Evolutionary conservation across 1,140 invertebrate species (phyloP).

Genomic region (Marisa cornuarietis): DNA sequence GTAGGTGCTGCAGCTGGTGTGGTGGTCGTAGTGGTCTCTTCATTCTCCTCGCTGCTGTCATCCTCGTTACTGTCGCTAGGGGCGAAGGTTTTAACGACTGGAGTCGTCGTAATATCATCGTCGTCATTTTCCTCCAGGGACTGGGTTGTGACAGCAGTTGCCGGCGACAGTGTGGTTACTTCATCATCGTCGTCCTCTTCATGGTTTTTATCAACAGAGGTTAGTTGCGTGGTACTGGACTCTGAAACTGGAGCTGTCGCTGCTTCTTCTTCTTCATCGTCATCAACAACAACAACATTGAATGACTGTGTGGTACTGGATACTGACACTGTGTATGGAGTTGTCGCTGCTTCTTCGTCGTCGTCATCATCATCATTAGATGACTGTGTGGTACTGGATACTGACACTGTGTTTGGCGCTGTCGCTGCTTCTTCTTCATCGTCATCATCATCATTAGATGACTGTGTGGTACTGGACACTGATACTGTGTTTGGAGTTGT

Average conservation of each 20-base stretch:
- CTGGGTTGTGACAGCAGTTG: not conserved
- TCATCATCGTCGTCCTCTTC: conserved; percentile 3
- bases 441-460: not conserved
- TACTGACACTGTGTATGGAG: not conserved
- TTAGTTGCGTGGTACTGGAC: too few species aligned
- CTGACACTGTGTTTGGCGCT: not conserved
- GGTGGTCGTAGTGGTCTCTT: not conserved
- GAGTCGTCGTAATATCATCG: not conserved
- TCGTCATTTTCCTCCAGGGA: not conserved
- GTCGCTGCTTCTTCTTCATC: not conserved
- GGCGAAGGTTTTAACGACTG: not conserved
- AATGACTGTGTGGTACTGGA: not conserved
- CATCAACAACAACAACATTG: too few species aligned
- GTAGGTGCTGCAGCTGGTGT: not conserved
- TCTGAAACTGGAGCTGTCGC: too few species aligned
- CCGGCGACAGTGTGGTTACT: not conserved
- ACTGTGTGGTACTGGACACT: not conserved
- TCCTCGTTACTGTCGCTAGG: not conserved
- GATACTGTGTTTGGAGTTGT: not conserved
- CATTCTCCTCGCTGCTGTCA: conserved; percentile 12
- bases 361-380: not conserved
- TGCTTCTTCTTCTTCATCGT: too few species aligned
- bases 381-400: not conserved
- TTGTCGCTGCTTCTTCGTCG: not conserved
- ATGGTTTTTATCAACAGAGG: not conserved